phyloP scores from a whole-genome alignment of 1,140 invertebrate species.

The Drosophila varians region DNA sequence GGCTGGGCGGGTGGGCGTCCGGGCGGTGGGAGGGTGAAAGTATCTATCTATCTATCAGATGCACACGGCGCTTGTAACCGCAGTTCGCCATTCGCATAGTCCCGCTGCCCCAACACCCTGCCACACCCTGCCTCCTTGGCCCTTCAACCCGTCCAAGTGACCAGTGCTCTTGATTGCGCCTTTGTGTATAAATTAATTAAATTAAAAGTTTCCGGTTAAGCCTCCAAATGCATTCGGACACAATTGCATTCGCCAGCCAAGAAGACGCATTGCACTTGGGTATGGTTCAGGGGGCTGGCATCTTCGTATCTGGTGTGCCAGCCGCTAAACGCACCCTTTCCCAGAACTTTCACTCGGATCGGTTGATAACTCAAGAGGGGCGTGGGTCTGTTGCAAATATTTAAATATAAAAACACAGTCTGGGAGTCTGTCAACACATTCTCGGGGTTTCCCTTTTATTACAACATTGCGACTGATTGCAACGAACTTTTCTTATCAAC shows the following conservation, averaged over 20 bases:
- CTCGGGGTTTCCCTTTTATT: conserved; percentile 5
- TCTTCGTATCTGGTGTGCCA: neutral
- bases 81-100: conserved; percentile 63
- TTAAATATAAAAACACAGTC: neutral
- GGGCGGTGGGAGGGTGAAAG: conserved; percentile 5
- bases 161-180: conserved; percentile 76
- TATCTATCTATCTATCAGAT: conserved; percentile 58
- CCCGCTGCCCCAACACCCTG: neutral
- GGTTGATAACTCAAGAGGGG: neutral
- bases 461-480: conserved; percentile 16
- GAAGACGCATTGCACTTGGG: conserved; percentile 10
- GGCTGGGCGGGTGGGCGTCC: too few relatives aligned
- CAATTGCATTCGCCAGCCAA: conserved; percentile 30
- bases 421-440: conserved; percentile 10
- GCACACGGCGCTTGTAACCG: conserved; percentile 59
- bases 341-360: conserved; percentile 8
- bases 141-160: conserved; percentile 23
- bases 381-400: conserved; percentile 9
- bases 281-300: neutral
- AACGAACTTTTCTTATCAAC: conserved; percentile 19
- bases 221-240: conserved; percentile 62
- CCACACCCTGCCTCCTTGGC: neutral
- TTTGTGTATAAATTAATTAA: conserved; percentile 83
- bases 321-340: conserved; percentile 19
- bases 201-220: conserved; percentile 83